Evolutionary conservation across 2,797 vertebrate genomes (phyloP), one percentile per base, ranked within the genome.

Genomic region (Microtus californicus): DNA sequence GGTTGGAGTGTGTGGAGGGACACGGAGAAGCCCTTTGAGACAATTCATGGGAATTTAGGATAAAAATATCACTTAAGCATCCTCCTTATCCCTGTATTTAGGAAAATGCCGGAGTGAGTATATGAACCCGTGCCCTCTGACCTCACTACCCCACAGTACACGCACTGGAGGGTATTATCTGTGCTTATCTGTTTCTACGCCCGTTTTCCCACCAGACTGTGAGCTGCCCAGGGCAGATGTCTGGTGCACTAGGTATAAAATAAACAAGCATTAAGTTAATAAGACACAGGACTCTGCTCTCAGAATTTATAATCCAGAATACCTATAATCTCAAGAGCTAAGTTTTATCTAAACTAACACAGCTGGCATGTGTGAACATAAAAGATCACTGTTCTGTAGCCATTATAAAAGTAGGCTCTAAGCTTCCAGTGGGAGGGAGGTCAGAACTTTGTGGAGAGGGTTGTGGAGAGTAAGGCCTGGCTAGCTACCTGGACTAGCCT

Each of bases 261-360:
- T 17, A 96, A 90, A 45, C 51, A 83, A n/a, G 15, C 37, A 9
- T 82, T 59, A 86, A 67, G 67, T 85, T 54, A 90, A 86, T 79
- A 34, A 89, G 48, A 51, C 27, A 65, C 0, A 63, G 6, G 37
- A 87, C 59, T 65, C 43, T 29, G 40, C 37, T 56, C 6, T 85
- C 65, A 19, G 59, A 79, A 14, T 1, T 74, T 87, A 7, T 15
- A 95, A 43, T 37, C 34, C 59, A 87, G 6, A 79, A 71, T 25
- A 93, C 11, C 76, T 85, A 11, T 54, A 67, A 89, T 48, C 69
- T 63, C 56, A 77, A 85, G 63, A 89, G 76, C 37, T 43, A 11
- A 93, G 15, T 2, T 43, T 87, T 56, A 51, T 51, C 59, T 90
- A 81, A 87, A 48, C 27, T 56, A 59, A 85, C 29, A 61, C 43